Base-by-base conservation (phyloP, 2,888 invertebrate species). In the Drosophila multiciliata region DNA sequence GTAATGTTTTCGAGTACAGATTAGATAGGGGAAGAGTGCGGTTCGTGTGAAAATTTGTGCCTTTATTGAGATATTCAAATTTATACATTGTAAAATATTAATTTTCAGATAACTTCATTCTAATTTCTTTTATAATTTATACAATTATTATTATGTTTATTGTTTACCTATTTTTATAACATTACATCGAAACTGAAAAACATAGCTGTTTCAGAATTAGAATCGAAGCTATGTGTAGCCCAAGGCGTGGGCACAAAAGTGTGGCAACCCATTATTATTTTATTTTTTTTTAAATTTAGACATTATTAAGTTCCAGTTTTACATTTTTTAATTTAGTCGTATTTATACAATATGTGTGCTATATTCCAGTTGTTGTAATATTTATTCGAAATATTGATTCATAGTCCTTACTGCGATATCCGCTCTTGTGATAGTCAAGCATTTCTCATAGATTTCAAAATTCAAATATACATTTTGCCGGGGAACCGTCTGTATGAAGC, bases 401-500 rank as follows among this genome's bases (percentile, higher is more conserved):
- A 93, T 82, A 5, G 92, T 92, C 55, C 69, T 73, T 8, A 83
- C 83, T 48, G 80, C 80, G 7, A 93, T 80, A 62, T 93, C 66
- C 1, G 79, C 67, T 9, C 58, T 35, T 0, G 35, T 73, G 0
- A 93, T 57, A 2, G 50, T 69, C 20, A 91, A 61, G 35, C 91
- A 91, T 8, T 67, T 62, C 15, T 77, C 64, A 23, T 82, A 80
- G 1, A 72, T 70, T 9, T 75, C 65, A 58, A 91, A 91, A 57
- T 92, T 82, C 61, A 93, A 70, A 40, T 91, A 86, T 0, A 93
- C 69, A 11, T 76, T 88, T 74, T 91, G 89, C 2, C 91, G 85
- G 0, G 93, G 92, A 2, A 86, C 82, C 5, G 91, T 76, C 78
- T 92, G 92, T 29, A 93, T 88, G 49, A 92, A 93, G 7, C 93